Evolutionary conservation across 2,113 vertebrate species (phyloP).

Genomic region (Perca flavescens): DNA sequence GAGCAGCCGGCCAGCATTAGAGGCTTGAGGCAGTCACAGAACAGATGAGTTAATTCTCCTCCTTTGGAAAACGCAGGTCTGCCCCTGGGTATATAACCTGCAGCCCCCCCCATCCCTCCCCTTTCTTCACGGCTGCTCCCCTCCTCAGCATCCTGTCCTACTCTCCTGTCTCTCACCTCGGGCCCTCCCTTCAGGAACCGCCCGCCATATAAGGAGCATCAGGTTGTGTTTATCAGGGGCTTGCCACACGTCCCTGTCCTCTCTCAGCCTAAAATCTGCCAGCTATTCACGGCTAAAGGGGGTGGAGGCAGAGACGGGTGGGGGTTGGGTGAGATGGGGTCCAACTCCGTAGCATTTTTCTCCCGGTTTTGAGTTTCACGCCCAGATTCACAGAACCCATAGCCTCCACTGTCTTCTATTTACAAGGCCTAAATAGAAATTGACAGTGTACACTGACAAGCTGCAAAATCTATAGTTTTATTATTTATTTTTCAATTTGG

Average conservation of each 20-base stretch:
- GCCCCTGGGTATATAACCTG: slow-evolving; percentile 65
- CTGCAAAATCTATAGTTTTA: not conserved
- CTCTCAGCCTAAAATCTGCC: slow-evolving; percentile 45
- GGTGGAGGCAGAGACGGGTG: not conserved
- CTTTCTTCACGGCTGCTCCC: slow-evolving; percentile 28
- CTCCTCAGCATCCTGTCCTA: slow-evolving; percentile 32
- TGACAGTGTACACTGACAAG: not conserved
- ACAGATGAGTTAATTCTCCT: slow-evolving; percentile 15
- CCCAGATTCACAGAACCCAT: slow-evolving; percentile 56
- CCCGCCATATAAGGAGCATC: slow-evolving; percentile 75
- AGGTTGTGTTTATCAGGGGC: slow-evolving; percentile 41
- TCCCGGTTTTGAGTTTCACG: slow-evolving; percentile 75
- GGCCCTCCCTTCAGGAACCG: slow-evolving; percentile 67
- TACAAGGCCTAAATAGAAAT: slow-evolving; percentile 32
- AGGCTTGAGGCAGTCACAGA: slow-evolving; percentile 19
- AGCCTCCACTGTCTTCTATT: slow-evolving; percentile 25
- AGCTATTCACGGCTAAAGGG: slow-evolving; percentile 72
- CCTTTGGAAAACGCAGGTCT: slow-evolving; percentile 47
- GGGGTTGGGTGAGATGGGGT: slow-evolving; percentile 1
- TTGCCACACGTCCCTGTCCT: not conserved
- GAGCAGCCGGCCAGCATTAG: not conserved
- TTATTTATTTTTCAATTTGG: not conserved
- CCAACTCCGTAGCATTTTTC: slow-evolving; percentile 63
- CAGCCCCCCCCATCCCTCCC: slow-evolving; percentile 56
- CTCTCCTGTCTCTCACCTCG: not conserved